A percentile compares a stretch with the other conserved stretches of the same genome.
These are phyloP conservation scores for Calephelis perditalis DNA, from an alignment of 2,888 invertebrate species.

Conservation along the genomic window DNA sequence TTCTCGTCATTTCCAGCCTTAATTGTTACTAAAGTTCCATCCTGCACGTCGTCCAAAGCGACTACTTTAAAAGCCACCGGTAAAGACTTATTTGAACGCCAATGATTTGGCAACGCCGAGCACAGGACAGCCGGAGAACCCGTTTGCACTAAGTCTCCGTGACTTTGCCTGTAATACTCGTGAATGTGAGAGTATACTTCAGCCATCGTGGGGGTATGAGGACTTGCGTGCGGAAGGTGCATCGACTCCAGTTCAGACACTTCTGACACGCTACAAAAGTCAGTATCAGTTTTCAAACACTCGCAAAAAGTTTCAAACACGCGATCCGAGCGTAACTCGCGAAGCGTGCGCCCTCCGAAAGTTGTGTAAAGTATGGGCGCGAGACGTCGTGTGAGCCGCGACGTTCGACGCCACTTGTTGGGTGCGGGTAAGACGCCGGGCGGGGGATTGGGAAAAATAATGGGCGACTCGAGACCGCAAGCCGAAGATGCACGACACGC, in stretches of 20 bases:
- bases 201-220: constrained; percentile 81
- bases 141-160: constrained; percentile 95
- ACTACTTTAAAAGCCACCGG: constrained; percentile 98
- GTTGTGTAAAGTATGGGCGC: constrained; percentile 68
- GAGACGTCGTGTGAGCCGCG: constrained; percentile 54
- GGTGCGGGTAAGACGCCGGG: constrained; percentile 70
- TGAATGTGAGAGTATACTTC: constrained; percentile 87
- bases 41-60: constrained; percentile 93
- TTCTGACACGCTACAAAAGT: constrained; percentile 65
- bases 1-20: constrained; percentile 99
- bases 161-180: constrained; percentile 90
- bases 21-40: constrained; percentile 96
- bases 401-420: constrained; percentile 63
- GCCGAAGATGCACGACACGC: constrained; percentile 73
- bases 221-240: constrained; percentile 82
- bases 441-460: constrained; percentile 68
- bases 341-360: constrained; percentile 60
- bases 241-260: constrained; percentile 73
- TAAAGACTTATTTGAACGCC: constrained; percentile 98
- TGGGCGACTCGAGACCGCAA: constrained; percentile 65
- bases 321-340: constrained; percentile 52
- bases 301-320: constrained; percentile 48
- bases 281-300: constrained; percentile 46
- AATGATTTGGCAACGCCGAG: constrained; percentile 95
- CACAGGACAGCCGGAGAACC: constrained; percentile 97